These are phyloP conservation scores for Myrmophylax atrothorax DNA, from an alignment of 2,113 vertebrate species.

Conservation along the genomic window DNA sequence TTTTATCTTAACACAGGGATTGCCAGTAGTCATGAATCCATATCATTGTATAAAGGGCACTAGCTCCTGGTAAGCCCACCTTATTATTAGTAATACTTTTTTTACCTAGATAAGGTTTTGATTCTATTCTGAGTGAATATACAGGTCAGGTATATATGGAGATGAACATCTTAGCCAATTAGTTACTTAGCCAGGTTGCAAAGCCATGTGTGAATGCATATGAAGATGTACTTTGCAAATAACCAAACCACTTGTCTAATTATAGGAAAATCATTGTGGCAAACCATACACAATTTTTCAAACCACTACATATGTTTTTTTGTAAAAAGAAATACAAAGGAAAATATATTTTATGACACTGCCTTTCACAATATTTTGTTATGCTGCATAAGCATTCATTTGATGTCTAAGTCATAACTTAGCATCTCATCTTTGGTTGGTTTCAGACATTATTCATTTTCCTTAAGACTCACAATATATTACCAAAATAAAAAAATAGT, in stretches of 20 bases:
- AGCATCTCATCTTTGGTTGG: not conserved
- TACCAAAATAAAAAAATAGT: not conserved
- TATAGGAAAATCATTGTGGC: conserved; percentile 61
- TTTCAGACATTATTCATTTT: not conserved
- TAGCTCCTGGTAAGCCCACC: not conserved
- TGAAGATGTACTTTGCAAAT: conserved; percentile 9
- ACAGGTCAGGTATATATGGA: not conserved
- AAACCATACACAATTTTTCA: conserved; percentile 63
- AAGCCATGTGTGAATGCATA: conserved; percentile 1
- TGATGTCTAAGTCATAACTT: not conserved
- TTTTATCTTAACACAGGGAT: not conserved
- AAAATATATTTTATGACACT: not conserved
- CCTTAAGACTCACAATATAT: not conserved
- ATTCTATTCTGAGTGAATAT: not conserved
- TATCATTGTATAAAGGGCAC: not conserved
- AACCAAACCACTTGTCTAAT: conserved; percentile 57
- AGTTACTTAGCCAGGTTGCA: conserved; percentile 10
- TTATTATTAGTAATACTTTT: not conserved
- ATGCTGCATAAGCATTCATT: not conserved
- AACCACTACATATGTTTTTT: conserved; percentile 54
- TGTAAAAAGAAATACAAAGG: conserved; percentile 40
- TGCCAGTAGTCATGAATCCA: not conserved
- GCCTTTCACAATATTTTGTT: not conserved
- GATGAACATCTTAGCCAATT: not conserved
- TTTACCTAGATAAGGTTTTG: not conserved